A percentile compares a stretch with the other conserved stretches of the same genome.
phyloP scores from a whole-genome alignment of 2,113 vertebrate genomes.

The Eidolon helvum region DNA sequence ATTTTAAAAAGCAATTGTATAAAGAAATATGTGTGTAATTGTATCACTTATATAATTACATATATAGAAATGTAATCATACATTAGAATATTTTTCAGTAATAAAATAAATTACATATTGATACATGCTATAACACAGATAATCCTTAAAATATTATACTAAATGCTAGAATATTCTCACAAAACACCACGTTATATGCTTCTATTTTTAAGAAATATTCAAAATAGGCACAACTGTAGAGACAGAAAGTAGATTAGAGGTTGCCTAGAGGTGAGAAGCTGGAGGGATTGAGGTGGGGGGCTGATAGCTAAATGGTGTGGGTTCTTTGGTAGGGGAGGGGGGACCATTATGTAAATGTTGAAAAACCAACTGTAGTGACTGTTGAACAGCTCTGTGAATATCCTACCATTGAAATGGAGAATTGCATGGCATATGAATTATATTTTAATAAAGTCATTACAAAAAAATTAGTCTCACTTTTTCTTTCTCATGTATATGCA shows the following conservation, averaged over 20 bases:
- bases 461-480: not conserved
- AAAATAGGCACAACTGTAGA: not conserved
- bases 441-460: not conserved
- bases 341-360: not conserved
- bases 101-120: not conserved
- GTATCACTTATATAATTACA: not conserved
- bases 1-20: not conserved
- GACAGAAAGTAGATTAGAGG: not conserved
- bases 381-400: not conserved
- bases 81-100: not conserved
- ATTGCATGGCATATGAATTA: not conserved
- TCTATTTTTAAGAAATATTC: not conserved
- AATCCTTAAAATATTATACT: not conserved
- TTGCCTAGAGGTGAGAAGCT: not conserved
- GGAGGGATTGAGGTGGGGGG: not conserved
- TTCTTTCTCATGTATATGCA: not conserved
- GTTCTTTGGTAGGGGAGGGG: fast-evolving
- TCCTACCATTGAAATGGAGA: not conserved
- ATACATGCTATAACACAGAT: not conserved
- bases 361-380: not conserved
- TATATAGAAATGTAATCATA: not conserved
- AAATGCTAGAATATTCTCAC: not conserved
- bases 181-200: not conserved
- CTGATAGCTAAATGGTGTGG: not conserved
- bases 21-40: not conserved